Evolutionary conservation across 2,888 invertebrate species (phyloP), one percentile per base, ranked within the genome.

Genomic region (Chrysina gloriosa): DNA sequence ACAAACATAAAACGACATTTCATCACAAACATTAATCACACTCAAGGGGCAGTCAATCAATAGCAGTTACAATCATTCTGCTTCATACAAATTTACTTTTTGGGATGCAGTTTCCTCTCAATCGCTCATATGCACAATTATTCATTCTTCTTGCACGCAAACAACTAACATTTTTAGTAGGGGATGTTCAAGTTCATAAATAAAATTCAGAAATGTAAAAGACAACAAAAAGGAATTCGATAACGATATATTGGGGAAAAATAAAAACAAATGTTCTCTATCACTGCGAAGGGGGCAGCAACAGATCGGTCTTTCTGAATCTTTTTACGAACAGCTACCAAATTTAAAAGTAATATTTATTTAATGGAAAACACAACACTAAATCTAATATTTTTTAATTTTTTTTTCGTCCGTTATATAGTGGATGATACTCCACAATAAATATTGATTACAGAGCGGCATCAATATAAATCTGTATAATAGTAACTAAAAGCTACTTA

Each of bases 361-460:
- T 48, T 63, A 58, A 66, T 52, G 52, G 63, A 65, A 65, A 67
- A 67, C 68, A 68, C 68, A 68, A 68, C 48, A 54, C 68, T 68
- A 70, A 67, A 70, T 56, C 68, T 65, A 70, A 54, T 68, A 48
- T 68, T 68, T 68, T 67, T 68, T 70, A 63, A 68, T 72, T 72
- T 71, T 70, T 69, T 69, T 69, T 73, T 65, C 63, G 69, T 56
- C 64, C 69, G 54, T 68, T 69, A 68, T 69, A 45, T 70, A 68
- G 68, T 70, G 68, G 67, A 68, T 69, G 67, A 66, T 42, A 42
- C 56, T 67, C 65, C 66, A 61, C 65, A 70, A 63, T 68, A 63
- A 50, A 25, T 68, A 68, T 6, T 61, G 71, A 74, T 74, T 74
- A 70, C 65, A 70, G 72, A 74, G 72, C 54, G 72, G 71, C 56